phyloP scores from a whole-genome alignment of 2,113 vertebrate species.

The Dermatemys mawii region DNA sequence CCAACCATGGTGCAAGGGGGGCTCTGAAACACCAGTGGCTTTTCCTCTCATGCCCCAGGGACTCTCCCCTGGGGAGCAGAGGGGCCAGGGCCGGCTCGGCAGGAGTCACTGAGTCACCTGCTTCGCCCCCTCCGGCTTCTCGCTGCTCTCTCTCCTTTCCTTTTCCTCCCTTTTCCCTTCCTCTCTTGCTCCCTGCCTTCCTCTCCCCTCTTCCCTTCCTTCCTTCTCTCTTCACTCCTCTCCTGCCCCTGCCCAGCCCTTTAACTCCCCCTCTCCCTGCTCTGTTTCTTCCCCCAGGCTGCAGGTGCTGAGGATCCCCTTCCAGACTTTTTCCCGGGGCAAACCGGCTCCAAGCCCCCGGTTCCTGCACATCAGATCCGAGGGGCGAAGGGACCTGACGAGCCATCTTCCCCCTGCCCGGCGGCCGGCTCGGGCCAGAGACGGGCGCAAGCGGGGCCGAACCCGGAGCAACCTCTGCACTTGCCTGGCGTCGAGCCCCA shows the following conservation, averaged over 20 bases:
- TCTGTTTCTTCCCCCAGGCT: conserved; percentile 66
- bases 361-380: background rate
- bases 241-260: background rate
- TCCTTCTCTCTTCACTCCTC: background rate
- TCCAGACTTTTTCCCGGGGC: background rate
- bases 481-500: conserved; percentile 99
- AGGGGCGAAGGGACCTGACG: background rate
- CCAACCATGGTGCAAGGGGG: background rate
- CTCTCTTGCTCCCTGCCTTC: background rate
- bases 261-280: background rate
- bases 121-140: background rate
- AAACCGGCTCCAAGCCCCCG: background rate
- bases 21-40: background rate
- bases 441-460: rapidly evolving
- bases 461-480: conserved; percentile 80
- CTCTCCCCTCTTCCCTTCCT: background rate
- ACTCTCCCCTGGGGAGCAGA: rapidly evolving
- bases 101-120: rapidly evolving
- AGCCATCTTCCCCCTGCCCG: background rate
- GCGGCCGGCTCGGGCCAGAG: background rate
- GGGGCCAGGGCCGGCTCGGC: background rate
- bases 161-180: background rate
- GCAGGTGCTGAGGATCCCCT: conserved; percentile 52
- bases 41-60: background rate
- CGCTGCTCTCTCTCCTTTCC: background rate